phyloP scores from a whole-genome alignment of 2,888 invertebrate genomes.

The Automeris io region DNA sequence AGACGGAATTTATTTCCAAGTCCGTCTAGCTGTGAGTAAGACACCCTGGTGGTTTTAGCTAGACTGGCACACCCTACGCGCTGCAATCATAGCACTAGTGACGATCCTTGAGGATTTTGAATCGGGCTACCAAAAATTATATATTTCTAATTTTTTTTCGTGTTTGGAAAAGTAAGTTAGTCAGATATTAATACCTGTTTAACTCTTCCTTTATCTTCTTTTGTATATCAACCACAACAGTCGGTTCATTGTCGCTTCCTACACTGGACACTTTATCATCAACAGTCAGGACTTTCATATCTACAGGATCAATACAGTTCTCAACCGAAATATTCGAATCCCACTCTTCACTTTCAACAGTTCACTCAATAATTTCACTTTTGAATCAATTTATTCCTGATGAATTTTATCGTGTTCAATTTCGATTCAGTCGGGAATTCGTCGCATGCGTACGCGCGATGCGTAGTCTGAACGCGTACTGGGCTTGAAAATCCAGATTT shows the following conservation, averaged over 20 bases:
- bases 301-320: constrained; percentile 16
- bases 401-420: constrained; percentile 38
- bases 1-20: too few species aligned
- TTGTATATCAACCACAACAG: constrained; percentile 40
- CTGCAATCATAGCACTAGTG: too few species aligned
- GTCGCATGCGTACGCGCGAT: constrained; percentile 29
- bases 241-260: constrained; percentile 53
- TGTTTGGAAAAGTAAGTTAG: too few species aligned
- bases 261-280: constrained; percentile 57
- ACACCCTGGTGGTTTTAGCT: too few species aligned
- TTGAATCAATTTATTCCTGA: constrained; percentile 4
- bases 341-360: constrained; percentile 14
- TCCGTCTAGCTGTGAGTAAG: too few species aligned
- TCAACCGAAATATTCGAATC: not conserved
- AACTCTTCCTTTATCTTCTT: constrained; percentile 60
- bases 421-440: constrained; percentile 28
- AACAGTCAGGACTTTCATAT: constrained; percentile 64
- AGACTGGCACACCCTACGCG: too few species aligned
- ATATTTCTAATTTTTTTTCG: too few species aligned
- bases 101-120: too few species aligned
- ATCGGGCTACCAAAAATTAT: too few species aligned
- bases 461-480: constrained; percentile 26
- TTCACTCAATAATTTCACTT: constrained; percentile 11
- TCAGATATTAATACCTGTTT: constrained; percentile 57
- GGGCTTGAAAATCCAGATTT: constrained; percentile 8